A percentile compares a stretch with the other conserved stretches of the same genome.
Conservation (phyloP, 2,888 invertebrate genomes). For the Congeria kusceri region DNA sequence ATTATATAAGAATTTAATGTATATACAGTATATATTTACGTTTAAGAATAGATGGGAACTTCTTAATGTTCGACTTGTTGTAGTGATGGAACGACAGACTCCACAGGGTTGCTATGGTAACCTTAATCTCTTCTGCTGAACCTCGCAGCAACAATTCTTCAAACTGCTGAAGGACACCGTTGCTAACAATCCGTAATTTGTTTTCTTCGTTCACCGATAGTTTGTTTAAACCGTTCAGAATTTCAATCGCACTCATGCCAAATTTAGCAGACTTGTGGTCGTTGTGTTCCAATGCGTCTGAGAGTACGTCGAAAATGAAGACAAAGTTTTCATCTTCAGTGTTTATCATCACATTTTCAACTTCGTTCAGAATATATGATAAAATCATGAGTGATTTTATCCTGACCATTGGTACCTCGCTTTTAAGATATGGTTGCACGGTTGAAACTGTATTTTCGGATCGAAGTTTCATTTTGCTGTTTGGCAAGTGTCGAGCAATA, state of each 20-base stretch:
- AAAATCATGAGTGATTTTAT: conserved; percentile 81
- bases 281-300: conserved; percentile 75
- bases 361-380: conserved; percentile 81
- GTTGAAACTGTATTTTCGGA: conserved; percentile 66
- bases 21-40: conserved; percentile 73
- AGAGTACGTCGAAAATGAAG: conserved; percentile 80
- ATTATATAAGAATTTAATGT: too few relatives aligned
- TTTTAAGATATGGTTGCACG: conserved; percentile 59
- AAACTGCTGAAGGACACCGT: conserved; percentile 73
- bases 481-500: conserved; percentile 75
- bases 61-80: conserved; percentile 75
- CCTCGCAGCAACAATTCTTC: conserved; percentile 35
- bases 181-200: conserved; percentile 77
- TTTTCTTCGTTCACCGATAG: conserved; percentile 79
- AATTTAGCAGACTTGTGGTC: conserved; percentile 79
- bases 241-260: conserved; percentile 81
- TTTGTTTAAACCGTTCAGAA: conserved; percentile 79
- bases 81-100: conserved; percentile 79
- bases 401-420: conserved; percentile 71
- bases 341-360: conserved; percentile 78
- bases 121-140: conserved; percentile 70
- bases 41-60: conserved; percentile 74
- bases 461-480: conserved; percentile 71
- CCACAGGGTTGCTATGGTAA: conserved; percentile 80
- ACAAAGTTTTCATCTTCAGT: conserved; percentile 76